These are phyloP conservation scores for Uropsilus gracilis DNA, from an alignment of 2,113 vertebrate genomes.

Conservation along the genomic window DNA sequence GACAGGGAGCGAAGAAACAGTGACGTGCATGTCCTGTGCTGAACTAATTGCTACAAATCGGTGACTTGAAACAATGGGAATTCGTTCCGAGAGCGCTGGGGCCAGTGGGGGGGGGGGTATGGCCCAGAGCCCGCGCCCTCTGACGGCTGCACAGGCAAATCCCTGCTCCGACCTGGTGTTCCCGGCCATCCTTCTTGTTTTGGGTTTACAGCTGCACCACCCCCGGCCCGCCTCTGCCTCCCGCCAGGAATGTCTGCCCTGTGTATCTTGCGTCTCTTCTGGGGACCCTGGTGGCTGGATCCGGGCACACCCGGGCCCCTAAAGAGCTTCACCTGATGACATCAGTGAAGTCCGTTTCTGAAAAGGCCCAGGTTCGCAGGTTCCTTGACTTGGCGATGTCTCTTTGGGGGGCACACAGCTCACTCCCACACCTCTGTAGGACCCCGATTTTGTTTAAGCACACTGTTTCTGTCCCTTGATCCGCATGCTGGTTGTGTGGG, in stretches of 20 bases:
- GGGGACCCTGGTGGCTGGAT: not conserved
- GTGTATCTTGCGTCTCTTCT: not conserved
- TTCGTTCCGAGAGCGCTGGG: not conserved
- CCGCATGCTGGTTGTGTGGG: rapidly evolving
- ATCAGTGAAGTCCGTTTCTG: not conserved
- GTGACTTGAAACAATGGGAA: not conserved
- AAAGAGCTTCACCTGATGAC: not conserved
- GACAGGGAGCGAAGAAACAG: not conserved
- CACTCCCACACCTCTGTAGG: not conserved
- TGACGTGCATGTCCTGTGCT: rapidly evolving
- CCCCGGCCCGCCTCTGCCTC: not conserved
- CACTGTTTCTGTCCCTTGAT: not conserved
- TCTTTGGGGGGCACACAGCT: not conserved
- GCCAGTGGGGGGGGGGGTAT: too few relatives aligned
- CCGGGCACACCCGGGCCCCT: too few relatives aligned
- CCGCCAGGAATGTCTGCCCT: too few relatives aligned
- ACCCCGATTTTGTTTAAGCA: not conserved
- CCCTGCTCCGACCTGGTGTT: not conserved
- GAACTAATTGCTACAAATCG: not conserved
- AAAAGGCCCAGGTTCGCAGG: not conserved
- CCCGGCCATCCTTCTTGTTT: not conserved
- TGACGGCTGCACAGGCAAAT: not conserved
- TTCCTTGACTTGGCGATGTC: not conserved
- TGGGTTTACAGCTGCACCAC: not conserved
- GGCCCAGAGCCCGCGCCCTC: not conserved